phyloP scores from a whole-genome alignment of 2,888 invertebrate genomes.

The Mimas tiliae region DNA sequence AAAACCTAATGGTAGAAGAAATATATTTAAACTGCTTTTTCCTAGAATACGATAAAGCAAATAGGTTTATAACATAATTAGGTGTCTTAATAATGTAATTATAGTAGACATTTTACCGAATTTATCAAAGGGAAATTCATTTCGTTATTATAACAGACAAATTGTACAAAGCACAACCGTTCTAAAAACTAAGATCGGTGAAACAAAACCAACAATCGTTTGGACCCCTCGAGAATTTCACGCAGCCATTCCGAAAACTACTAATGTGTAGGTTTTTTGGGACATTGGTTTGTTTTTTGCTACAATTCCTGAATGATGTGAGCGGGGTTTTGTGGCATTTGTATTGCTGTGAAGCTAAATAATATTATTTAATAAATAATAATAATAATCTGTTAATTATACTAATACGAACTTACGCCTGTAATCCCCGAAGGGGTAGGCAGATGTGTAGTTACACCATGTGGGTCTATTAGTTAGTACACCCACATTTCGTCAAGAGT shows the following conservation, averaged over 20 bases:
- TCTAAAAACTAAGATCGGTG: background rate
- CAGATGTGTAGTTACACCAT: too few relatives aligned
- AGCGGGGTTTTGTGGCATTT: background rate
- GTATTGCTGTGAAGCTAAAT: background rate
- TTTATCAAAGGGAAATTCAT: background rate
- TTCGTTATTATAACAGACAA: background rate
- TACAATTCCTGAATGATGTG: background rate
- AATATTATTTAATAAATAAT: background rate
- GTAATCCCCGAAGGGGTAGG: too few relatives aligned
- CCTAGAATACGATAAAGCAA: too few relatives aligned
- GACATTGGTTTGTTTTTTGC: constrained; percentile 10
- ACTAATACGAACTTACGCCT: too few relatives aligned
- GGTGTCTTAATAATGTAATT: too few relatives aligned
- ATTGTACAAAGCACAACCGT: background rate
- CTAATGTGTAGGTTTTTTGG: constrained; percentile 1
- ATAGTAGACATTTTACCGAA: background rate
- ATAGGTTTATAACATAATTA: too few relatives aligned
- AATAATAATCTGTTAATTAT: too few relatives aligned
- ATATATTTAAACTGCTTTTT: too few relatives aligned
- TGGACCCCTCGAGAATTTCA: background rate
- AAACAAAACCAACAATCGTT: constrained; percentile 23
- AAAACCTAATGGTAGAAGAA: too few relatives aligned
- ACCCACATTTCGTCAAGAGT: too few relatives aligned
- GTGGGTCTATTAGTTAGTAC: too few relatives aligned
- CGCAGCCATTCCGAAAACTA: constrained; percentile 3